These are phyloP conservation scores for Ectropis grisescens DNA, from an alignment of 1,140 invertebrate species.

Conservation along the genomic window DNA sequence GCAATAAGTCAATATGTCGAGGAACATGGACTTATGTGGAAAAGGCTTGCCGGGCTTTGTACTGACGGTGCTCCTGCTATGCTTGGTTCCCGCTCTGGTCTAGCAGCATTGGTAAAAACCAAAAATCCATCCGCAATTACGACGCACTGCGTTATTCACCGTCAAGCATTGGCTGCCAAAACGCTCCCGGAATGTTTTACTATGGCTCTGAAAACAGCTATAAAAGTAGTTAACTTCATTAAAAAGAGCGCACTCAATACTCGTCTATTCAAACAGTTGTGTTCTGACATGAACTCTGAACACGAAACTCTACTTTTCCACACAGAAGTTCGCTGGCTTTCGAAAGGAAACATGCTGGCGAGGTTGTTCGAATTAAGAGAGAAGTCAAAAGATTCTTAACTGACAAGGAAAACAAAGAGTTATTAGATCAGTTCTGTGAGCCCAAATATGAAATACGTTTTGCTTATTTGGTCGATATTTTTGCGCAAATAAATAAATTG, in stretches of 20 bases:
- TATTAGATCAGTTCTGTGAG: conserved; percentile 1
- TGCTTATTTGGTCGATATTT: conserved; percentile 12
- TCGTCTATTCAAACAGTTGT: too few relatives aligned
- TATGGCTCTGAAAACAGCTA: conserved; percentile 17
- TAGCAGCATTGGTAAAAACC: conserved; percentile 26
- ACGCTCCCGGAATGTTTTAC: conserved; percentile 18
- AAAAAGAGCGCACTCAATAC: too few relatives aligned
- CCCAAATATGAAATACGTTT: conserved; percentile 2
- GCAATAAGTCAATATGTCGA: conserved; percentile 15
- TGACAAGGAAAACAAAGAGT: conserved; percentile 11
- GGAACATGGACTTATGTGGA: conserved; percentile 16
- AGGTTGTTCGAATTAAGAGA: conserved; percentile 19
- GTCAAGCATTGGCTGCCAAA: conserved; percentile 30
- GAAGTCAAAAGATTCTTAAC: conserved; percentile 15
- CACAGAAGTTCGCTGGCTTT: conserved; percentile 18
- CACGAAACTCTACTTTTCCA: too few relatives aligned
- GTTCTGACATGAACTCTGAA: too few relatives aligned
- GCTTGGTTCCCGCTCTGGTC: conserved; percentile 31
- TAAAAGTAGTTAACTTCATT: conserved; percentile 33
- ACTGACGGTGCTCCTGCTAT: conserved; percentile 30
- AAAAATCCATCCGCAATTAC: conserved; percentile 20
- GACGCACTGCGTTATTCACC: conserved; percentile 29
- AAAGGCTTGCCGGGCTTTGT: conserved; percentile 14
- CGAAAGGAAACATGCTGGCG: conserved; percentile 24
- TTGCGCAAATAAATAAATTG: conserved; percentile 8